Evolutionary conservation across 2,113 vertebrate species (phyloP).

Genomic region (Cathartes aura): DNA sequence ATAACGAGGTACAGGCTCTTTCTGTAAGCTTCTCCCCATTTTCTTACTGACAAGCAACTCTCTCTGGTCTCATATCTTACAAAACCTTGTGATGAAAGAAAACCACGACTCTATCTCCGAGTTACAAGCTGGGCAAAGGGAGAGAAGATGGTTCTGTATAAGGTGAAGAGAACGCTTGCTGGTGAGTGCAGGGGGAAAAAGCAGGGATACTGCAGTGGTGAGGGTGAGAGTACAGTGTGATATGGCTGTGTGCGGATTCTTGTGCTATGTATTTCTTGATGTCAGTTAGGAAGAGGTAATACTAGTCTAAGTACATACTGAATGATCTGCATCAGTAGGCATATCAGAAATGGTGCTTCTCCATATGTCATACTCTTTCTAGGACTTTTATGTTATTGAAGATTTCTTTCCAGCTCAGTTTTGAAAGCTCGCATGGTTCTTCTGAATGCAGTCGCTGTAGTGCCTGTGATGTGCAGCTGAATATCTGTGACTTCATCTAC

Average conservation of each 20-base stretch:
- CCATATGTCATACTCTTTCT: not conserved
- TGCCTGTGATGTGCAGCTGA: not conserved
- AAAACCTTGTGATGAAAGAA: not conserved
- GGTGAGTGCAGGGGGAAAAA: not conserved
- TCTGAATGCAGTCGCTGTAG: rapidly evolving
- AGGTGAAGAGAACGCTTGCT: not conserved
- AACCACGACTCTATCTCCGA: not conserved
- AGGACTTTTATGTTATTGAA: not conserved
- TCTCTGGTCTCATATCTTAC: rapidly evolving
- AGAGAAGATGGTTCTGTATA: not conserved
- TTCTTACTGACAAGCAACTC: not conserved
- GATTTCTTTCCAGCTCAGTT: not conserved
- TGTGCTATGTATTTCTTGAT: not conserved
- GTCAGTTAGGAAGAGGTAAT: not conserved
- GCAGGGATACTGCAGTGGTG: not conserved
- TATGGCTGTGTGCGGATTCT: not conserved
- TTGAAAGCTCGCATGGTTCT: not conserved
- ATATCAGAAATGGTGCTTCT: not conserved
- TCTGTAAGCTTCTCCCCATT: not conserved
- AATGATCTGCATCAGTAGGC: not conserved
- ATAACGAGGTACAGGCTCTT: not conserved
- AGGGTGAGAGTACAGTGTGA: not conserved
- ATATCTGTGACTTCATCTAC: not conserved
- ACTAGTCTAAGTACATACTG: no score
- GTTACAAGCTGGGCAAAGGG: not conserved